Base-by-base conservation (phyloP, 1,140 invertebrate genomes). In the Matsumurasca onukii region DNA sequence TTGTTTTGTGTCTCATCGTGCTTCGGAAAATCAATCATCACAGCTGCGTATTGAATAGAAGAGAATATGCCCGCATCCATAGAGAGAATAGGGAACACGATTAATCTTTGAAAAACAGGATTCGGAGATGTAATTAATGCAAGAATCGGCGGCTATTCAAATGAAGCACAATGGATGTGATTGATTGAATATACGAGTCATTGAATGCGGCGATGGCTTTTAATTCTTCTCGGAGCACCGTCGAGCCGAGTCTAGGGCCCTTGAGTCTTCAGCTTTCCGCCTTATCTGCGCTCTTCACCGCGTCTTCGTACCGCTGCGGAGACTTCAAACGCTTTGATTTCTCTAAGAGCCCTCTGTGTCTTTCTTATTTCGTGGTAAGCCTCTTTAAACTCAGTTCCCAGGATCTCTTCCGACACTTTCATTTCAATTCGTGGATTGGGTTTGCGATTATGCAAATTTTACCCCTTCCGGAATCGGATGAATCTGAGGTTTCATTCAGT, bases 271-370 rank as follows among this genome's bases (percentile, higher is more conserved):
- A 59, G 5, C 55, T 59, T 27, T 13, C n/a, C 55, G 55, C 55
- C 55, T 59, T 59, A 59, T 59, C 55, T 59, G 5, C 3, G 2
- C 25, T 5, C 49, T 52, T 22, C 22, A 17, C 49, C 3, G 9
- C 55, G 55, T 59, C 55, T 59, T 59, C 55, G 55, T 13, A n/a
- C n/a, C n/a, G n/a, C n/a, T n/a, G n/a, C 55, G 25, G 25, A 29
- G 55, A 59, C 55, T 59, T 59, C 55, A 59, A 59, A 59, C 55
- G 55, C 55, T 59, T 59, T 59, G 55, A 59, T 59, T 59, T 59
- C 55, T 24, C 22, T 27, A 24, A 59, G 55, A 27, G 55, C 25
- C 55, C 55, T 59, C 25, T 24, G 55, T 27, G 9, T 27, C 55
- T 59, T 59, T 59, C 55, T 59, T 59, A 59, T 59, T 59, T 27